A percentile compares a stretch with the other conserved stretches of the same genome.
Evolutionary conservation across 2,797 vertebrate genomes (phyloP).

Genomic region (Ctenopoma multispine): DNA sequence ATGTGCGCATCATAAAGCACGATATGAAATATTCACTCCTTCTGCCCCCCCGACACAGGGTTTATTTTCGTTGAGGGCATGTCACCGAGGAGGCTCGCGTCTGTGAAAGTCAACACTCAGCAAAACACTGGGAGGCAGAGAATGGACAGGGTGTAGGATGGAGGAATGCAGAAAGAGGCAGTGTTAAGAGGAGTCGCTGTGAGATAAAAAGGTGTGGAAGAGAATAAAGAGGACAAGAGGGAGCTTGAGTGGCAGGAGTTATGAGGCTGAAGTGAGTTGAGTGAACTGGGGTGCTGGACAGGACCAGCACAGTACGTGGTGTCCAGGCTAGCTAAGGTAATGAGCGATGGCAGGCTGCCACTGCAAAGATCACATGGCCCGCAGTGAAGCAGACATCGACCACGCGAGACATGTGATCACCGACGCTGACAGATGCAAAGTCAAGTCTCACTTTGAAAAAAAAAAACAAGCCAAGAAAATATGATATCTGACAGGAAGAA

Average conservation of each 20-base stretch:
- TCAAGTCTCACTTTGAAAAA: constrained; percentile 30
- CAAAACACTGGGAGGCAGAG: constrained; percentile 44
- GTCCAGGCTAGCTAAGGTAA: constrained; percentile 58
- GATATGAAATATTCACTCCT: constrained; percentile 81
- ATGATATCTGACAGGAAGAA: constrained; percentile 39
- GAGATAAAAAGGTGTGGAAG: constrained; percentile 43
- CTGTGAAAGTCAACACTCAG: constrained; percentile 67
- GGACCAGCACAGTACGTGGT: constrained; percentile 21
- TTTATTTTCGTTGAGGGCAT: constrained; percentile 74
- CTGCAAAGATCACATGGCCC: constrained; percentile 66
- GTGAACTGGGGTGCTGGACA: constrained; percentile 10
- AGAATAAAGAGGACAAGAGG: constrained; percentile 22
- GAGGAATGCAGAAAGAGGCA: constrained; percentile 41
- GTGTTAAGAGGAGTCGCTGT: constrained; percentile 26
- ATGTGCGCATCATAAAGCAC: constrained; percentile 57
- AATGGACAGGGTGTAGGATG: constrained; percentile 24
- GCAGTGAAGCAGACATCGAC: constrained; percentile 56
- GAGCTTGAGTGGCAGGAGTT: constrained; percentile 21
- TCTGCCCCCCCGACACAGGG: constrained; percentile 71
- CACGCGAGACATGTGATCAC: constrained; percentile 52
- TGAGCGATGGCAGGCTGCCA: constrained; percentile 52
- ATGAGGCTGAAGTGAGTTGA: constrained; percentile 4
- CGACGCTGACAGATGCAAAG: constrained; percentile 59
- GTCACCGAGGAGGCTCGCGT: constrained; percentile 52
- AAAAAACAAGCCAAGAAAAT: constrained; percentile 25